phyloP scores from a whole-genome alignment of 2,113 vertebrate genomes.

The Microtus oregoni region DNA sequence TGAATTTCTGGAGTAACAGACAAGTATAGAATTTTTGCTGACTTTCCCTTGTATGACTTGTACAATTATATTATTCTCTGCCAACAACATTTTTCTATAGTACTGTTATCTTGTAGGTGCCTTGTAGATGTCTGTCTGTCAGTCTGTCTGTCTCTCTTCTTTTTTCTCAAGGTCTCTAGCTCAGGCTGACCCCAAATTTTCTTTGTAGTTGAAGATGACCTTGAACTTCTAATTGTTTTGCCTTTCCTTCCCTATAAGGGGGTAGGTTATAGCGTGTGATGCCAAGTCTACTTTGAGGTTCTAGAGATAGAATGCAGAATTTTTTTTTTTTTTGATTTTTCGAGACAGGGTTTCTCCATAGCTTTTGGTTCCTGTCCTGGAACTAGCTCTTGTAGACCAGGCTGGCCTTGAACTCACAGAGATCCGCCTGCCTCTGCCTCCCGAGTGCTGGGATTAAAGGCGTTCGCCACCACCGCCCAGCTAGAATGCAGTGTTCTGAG shows the following conservation, averaged over 20 bases:
- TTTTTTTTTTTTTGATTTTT: neutral
- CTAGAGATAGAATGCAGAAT: neutral
- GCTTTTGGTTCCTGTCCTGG: too few species aligned
- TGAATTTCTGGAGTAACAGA: constrained; percentile 18
- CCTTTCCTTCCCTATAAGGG: neutral
- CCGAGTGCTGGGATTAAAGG: too few species aligned
- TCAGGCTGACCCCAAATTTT: neutral
- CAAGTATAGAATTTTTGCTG: neutral
- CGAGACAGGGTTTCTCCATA: too few species aligned
- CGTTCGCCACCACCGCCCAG: too few species aligned
- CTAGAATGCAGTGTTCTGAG: neutral
- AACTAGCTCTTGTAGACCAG: too few species aligned
- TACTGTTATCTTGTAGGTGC: neutral
- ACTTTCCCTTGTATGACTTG: neutral
- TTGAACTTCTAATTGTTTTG: neutral
- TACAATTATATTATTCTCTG: neutral
- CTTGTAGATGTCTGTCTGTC: neutral
- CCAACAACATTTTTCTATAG: neutral
- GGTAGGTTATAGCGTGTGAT: neutral
- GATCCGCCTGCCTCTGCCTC: too few species aligned
- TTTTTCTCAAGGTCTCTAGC: neutral
- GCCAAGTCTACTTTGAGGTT: neutral
- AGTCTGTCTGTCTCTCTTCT: neutral
- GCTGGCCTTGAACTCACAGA: too few species aligned
- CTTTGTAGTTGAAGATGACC: neutral